Evolutionary conservation across 2,888 invertebrate genomes (phyloP).

Genomic region (Stenodema calcarata): DNA sequence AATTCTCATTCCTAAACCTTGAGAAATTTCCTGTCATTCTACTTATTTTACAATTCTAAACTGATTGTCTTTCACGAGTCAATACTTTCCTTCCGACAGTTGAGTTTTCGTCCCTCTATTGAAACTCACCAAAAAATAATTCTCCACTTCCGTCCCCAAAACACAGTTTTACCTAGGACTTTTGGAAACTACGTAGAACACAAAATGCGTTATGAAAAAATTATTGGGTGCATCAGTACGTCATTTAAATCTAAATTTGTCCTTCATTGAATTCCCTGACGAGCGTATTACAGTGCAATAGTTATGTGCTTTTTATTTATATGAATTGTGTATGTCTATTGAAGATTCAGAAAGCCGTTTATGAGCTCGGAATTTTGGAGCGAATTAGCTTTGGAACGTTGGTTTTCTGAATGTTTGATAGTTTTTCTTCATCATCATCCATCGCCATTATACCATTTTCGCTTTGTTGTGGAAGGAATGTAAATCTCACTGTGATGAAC

Average conservation of each 20-base stretch:
- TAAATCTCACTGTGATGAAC: background rate
- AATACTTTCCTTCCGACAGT: no score
- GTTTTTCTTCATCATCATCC: background rate
- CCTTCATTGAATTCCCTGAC: background rate
- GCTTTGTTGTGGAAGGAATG: background rate
- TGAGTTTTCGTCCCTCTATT: no score
- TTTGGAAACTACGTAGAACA: no score
- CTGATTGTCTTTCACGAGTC: no score
- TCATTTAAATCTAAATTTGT: background rate
- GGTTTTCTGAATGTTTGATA: background rate
- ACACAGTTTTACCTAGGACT: no score
- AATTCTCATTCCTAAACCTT: no score
- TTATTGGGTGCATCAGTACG: background rate
- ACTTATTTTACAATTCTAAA: no score
- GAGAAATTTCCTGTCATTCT: no score
- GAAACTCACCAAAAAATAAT: no score
- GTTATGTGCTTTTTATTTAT: background rate
- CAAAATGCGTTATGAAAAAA: background rate
- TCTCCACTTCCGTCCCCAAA: no score
- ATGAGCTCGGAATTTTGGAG: background rate
- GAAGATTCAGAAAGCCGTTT: background rate
- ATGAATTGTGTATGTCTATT: background rate
- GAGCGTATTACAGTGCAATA: background rate
- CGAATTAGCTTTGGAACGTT: background rate
- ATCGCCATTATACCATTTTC: background rate